phyloP scores from a whole-genome alignment of 2,888 invertebrate genomes.

The Drosophila lutescens region DNA sequence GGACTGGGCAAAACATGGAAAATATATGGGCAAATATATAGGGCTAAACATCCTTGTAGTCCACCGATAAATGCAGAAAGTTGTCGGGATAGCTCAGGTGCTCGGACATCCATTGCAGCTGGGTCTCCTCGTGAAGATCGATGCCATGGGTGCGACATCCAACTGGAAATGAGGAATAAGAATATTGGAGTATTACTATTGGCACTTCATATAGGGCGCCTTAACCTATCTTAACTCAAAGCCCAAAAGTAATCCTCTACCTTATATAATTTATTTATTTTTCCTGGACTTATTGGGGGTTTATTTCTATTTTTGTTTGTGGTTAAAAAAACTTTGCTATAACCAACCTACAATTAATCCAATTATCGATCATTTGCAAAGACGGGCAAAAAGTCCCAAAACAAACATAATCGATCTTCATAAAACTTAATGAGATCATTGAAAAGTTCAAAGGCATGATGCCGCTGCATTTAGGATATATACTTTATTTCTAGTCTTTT shows the following conservation, averaged over 20 bases:
- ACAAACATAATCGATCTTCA: constrained; percentile 8
- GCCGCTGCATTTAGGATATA: neutral
- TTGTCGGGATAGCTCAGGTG: constrained; percentile 99
- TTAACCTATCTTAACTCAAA: neutral
- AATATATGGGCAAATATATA: constrained; percentile 3
- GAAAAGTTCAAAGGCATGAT: constrained; percentile 8
- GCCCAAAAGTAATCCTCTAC: neutral
- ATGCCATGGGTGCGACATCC: constrained; percentile 95
- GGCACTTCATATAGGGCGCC: neutral
- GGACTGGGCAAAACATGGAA: constrained; percentile 3
- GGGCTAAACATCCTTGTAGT: constrained; percentile 73
- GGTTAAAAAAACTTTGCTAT: neutral
- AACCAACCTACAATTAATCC: constrained; percentile 1
- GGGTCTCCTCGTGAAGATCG: constrained; percentile 93
- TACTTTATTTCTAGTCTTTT: neutral
- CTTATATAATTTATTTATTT: neutral
- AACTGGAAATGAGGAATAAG: constrained; percentile 85
- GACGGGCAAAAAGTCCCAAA: neutral
- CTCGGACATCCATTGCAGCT: constrained; percentile 98
- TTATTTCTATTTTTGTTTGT: constrained; percentile 7
- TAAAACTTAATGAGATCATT: constrained; percentile 8
- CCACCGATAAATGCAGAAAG: constrained; percentile 94
- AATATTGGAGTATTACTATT: neutral
- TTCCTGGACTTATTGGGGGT: neutral
- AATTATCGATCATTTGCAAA: constrained; percentile 17